These are phyloP conservation scores for Drosophila nigrodunni DNA, from an alignment of 1,140 invertebrate genomes.

Conservation along the genomic window DNA sequence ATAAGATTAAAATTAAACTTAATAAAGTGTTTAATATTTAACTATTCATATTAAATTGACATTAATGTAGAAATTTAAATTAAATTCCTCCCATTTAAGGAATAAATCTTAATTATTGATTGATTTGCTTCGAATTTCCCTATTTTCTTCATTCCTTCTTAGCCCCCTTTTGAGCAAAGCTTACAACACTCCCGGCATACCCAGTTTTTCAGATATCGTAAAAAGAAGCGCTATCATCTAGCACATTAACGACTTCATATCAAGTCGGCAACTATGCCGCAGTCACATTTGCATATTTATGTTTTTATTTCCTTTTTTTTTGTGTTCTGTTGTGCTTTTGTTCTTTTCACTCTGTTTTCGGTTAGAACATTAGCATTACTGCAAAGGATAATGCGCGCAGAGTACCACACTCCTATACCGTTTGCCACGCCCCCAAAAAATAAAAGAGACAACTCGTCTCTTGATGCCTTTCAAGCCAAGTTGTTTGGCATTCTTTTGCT, in stretches of 20 bases:
- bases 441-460: slow-evolving; percentile 9
- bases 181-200: neutral
- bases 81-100: too few species aligned
- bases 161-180: neutral
- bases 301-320: slow-evolving; percentile 27
- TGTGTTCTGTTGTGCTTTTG: too few species aligned
- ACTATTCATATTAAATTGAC: too few species aligned
- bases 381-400: slow-evolving; percentile 71
- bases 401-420: neutral
- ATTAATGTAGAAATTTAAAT: too few species aligned
- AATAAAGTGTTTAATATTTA: too few species aligned
- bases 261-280: slow-evolving; percentile 66
- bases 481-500: slow-evolving; percentile 70
- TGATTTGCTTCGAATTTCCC: too few species aligned
- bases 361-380: slow-evolving; percentile 76
- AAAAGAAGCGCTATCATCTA: slow-evolving; percentile 53
- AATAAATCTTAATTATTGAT: too few species aligned
- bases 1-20: too few species aligned
- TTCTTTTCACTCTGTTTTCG: slow-evolving; percentile 43
- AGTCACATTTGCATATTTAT: slow-evolving; percentile 79
- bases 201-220: neutral
- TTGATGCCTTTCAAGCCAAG: slow-evolving; percentile 17
- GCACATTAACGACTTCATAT: slow-evolving; percentile 79
- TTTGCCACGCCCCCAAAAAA: neutral
- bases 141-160: too few species aligned